Evolutionary conservation across 1,140 invertebrate genomes (phyloP), one percentile per base, ranked within the genome.

Genomic region (Bombus terrestris): DNA sequence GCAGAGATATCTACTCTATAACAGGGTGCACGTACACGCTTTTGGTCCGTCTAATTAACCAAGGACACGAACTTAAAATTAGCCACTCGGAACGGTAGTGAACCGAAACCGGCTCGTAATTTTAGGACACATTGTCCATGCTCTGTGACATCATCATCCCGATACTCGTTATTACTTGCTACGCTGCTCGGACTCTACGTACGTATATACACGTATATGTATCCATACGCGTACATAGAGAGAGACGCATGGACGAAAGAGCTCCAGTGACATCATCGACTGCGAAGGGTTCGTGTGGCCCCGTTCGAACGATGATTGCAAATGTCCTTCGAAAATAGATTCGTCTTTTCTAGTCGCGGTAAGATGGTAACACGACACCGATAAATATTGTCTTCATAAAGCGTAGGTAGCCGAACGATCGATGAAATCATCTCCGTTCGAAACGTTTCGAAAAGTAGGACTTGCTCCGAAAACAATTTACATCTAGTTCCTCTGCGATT

Each of bases 261-360:
- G 28, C 22, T 73, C 83, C 64, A 43, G 62, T 90, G 88, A 90
- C 89, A 87, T 90, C 89, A 90, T 90, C 85, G 77, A 62, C 84
- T 41, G n/a, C 62, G 59, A 79, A 59, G 79, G 81, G n/a, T 43
- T 41, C 81, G 53, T 47, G 62, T 32, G 84, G 13, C 73, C 66
- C 39, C 22, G 41, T 86, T 86, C 53, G 81, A 89, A 81, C 81
- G 59, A 74, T 35, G 85, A 87, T 85, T n/a, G 37, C 59, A 12
- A 8, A 6, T 75, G 66, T 76, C 74, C 79, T 79, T 89, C 88
- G 86, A 83, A 90, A 90, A 90, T 90, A 90, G 88, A 89, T 90
- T 87, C 39, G 72, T 83, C 83, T 66, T 85, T 77, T 78, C 82
- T 73, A 64, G 47, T 15, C 9, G 83, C 81, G 69, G n/a, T 2